Percentiles rank a stretch among this genome's conserved stretches.
phyloP scores from a whole-genome alignment of 2,113 vertebrate species.

The Telmatochromis bifrenatus region DNA sequence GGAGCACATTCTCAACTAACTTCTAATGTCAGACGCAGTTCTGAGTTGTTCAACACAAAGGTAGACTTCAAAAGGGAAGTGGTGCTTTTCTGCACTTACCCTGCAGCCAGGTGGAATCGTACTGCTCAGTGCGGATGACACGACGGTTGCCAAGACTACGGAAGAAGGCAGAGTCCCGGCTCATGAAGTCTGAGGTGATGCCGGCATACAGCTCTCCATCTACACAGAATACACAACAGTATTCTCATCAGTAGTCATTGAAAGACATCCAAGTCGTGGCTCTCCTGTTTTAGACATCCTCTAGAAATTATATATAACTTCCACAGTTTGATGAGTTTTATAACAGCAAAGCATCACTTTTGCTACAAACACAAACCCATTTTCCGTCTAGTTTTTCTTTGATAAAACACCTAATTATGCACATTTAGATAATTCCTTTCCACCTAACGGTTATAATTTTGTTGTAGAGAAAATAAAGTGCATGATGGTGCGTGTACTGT shows the following conservation, averaged over 20 bases:
- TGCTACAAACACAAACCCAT: not conserved
- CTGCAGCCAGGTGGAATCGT: constrained; percentile 77
- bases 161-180: constrained; percentile 75
- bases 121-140: constrained; percentile 77
- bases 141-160: constrained; percentile 72
- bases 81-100: constrained; percentile 34
- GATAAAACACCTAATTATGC: not conserved
- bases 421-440: not conserved
- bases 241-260: not conserved
- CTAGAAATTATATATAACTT: not conserved
- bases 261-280: not conserved
- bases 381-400: not conserved
- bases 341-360: not conserved
- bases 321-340: not conserved
- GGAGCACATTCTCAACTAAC: not conserved
- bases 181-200: constrained; percentile 80
- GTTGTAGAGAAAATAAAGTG: not conserved
- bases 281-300: not conserved
- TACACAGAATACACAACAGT: constrained; percentile 13
- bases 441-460: not conserved
- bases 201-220: constrained; percentile 76
- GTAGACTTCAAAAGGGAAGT: not conserved
- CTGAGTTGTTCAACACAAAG: not conserved
- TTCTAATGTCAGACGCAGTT: not conserved
- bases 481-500: not conserved